Evolutionary conservation across 1,140 invertebrate species (phyloP), one percentile per base, ranked within the genome.

Genomic region (Diuraphis noxia): DNA sequence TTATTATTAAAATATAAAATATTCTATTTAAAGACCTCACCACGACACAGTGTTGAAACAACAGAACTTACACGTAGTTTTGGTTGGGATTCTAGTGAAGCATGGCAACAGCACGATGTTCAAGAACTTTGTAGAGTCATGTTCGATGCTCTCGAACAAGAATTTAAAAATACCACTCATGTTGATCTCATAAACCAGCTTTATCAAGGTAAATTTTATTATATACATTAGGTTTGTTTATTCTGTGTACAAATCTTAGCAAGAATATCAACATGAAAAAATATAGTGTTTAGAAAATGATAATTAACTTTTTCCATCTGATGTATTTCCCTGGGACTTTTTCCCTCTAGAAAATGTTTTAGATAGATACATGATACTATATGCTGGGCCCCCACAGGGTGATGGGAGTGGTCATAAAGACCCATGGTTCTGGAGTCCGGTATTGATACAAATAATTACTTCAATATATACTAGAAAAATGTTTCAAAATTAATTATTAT

Each of bases 21-120:
- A 46, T 38, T 81, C 19, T 63, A 56, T 52, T 93, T 94, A 41
- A 93, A 97, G 95, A 97, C 97, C 19, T 97, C 97, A 90, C 94
- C 95, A 30, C 96, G 96, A 93, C 93, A 94, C 81, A 96, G 98
- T 34, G 96, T 98, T 40, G 97, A 98, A 94, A 98, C 98, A 9
- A 98, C 97, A 19, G 96, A 98, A 92, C 94, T 99, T 79, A 99
- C 98, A 2, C 95, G 95, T 92, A 98, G 97, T 94, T 99, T 99
- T 94, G 98, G 98, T 36, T 99, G 98, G 98, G 97, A 98, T 93
- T 97, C 96, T 19, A 96, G 96, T 92, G 97, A 98, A 94, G 97
- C 97, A 0, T 98, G 97, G 97, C 97, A 98, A 92, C 98, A 98
- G 93, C 98, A 98, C 93, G 98, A 98, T 93, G 97, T 98, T 81